Evolutionary conservation across 2,797 vertebrate species (phyloP).

Genomic region (Naso thynnoides): DNA sequence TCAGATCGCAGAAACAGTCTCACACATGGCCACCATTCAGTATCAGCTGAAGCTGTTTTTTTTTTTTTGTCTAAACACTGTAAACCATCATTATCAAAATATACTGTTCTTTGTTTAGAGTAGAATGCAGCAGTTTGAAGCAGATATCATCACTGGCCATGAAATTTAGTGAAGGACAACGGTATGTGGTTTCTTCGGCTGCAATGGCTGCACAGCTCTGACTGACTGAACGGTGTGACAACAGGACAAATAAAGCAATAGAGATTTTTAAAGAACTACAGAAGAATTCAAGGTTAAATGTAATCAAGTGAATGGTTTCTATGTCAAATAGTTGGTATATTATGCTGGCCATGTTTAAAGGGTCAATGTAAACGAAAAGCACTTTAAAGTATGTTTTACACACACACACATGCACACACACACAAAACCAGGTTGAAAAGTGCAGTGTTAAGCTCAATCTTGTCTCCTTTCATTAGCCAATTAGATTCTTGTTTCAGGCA

Average conservation of each 20-base stretch:
- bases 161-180: background rate
- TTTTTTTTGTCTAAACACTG: conserved; percentile 1
- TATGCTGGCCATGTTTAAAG: background rate
- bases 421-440: conserved; percentile 54
- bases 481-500: conserved; percentile 68
- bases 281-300: conserved; percentile 3
- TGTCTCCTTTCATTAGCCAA: conserved; percentile 78
- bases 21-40: conserved; percentile 18
- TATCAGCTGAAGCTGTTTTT: background rate
- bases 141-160: background rate
- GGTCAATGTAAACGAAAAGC: no score
- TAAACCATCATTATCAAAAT: background rate
- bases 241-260: conserved; percentile 9
- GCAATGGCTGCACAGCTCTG: background rate
- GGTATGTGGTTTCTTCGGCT: conserved; percentile 3
- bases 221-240: conserved; percentile 5
- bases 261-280: conserved; percentile 16
- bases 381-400: no score
- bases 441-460: conserved; percentile 61
- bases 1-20: conserved; percentile 2
- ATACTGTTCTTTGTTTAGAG: background rate
- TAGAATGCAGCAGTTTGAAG: background rate
- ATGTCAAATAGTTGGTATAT: conserved; percentile 1
- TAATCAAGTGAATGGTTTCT: background rate
- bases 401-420: conserved; percentile 18